These are phyloP conservation scores for Elephantulus edwardii DNA, from an alignment of 2,113 vertebrate genomes.

Conservation along the genomic window DNA sequence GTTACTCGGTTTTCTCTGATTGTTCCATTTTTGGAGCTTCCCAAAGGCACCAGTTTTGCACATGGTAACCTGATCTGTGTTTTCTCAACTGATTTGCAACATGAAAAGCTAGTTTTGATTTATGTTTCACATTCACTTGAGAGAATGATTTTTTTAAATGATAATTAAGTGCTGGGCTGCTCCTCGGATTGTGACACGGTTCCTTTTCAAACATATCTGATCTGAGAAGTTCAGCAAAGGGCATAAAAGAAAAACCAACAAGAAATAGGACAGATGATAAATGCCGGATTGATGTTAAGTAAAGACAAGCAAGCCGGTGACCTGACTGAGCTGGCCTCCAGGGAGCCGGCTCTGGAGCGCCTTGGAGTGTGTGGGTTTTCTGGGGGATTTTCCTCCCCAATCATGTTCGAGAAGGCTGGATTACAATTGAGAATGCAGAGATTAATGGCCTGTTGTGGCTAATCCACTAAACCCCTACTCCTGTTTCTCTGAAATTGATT, in stretches of 20 bases:
- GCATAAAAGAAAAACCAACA: slow-evolving; percentile 30
- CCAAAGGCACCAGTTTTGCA: slow-evolving; percentile 29
- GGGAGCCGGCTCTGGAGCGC: slow-evolving; percentile 73
- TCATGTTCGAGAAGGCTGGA: slow-evolving; percentile 81
- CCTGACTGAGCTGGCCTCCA: slow-evolving; percentile 62
- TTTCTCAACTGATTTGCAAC: slow-evolving; percentile 35
- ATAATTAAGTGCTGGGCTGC: slow-evolving; percentile 52
- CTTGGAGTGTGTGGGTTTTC: slow-evolving; percentile 60
- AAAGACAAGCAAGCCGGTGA: slow-evolving; percentile 66
- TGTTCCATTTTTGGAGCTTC: neutral
- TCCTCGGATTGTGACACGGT: neutral
- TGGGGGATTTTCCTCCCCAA: slow-evolving; percentile 62
- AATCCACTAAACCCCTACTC: slow-evolving; percentile 82
- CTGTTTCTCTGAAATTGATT: slow-evolving; percentile 82
- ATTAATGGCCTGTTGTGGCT: slow-evolving; percentile 86
- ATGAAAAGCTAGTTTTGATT: slow-evolving; percentile 55
- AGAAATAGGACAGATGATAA: slow-evolving; percentile 57
- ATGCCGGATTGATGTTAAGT: slow-evolving; percentile 49
- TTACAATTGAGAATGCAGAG: slow-evolving; percentile 84
- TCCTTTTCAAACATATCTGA: slow-evolving; percentile 56
- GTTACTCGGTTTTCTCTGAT: neutral
- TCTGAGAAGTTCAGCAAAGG: slow-evolving; percentile 57
- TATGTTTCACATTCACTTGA: slow-evolving; percentile 48
- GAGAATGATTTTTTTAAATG: slow-evolving; percentile 44
- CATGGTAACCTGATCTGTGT: slow-evolving; percentile 6